Percentiles rank a stretch among this genome's conserved stretches.
Conservation (phyloP, 2,113 vertebrate species). For the Oreochromis niloticus region DNA sequence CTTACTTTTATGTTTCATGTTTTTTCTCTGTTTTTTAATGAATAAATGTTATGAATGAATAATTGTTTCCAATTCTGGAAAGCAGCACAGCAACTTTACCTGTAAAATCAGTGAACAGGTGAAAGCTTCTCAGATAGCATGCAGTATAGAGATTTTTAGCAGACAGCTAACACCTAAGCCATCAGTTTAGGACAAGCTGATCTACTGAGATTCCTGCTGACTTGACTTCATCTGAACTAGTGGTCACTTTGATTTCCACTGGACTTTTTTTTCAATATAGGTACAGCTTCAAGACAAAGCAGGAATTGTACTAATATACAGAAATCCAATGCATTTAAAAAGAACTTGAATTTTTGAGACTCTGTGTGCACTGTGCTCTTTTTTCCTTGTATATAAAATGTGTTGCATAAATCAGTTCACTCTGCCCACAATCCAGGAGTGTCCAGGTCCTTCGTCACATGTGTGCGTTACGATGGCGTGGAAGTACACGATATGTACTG, state of each 20-base stretch:
- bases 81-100: neutral
- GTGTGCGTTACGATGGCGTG: constrained; percentile 91
- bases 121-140: neutral
- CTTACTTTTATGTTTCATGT: neutral
- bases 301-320: neutral
- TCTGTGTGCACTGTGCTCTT: neutral
- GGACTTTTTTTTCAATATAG: neutral
- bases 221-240: neutral
- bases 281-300: neutral
- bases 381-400: fast-evolving
- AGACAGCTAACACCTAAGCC: neutral
- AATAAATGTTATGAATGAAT: neutral
- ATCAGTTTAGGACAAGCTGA: neutral
- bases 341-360: neutral
- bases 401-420: neutral
- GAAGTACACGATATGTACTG: constrained; percentile 94
- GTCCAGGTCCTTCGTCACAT: constrained; percentile 87
- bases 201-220: neutral
- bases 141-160: neutral
- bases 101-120: fast-evolving
- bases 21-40: neutral
- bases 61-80: neutral
- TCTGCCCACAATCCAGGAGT: constrained; percentile 72
- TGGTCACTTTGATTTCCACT: neutral
- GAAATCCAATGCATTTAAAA: neutral